A percentile compares a stretch with the other conserved stretches of the same genome.
These are phyloP conservation scores for Reticulitermes speratus DNA, from an alignment of 1,140 invertebrate genomes.

Conservation along the genomic window DNA sequence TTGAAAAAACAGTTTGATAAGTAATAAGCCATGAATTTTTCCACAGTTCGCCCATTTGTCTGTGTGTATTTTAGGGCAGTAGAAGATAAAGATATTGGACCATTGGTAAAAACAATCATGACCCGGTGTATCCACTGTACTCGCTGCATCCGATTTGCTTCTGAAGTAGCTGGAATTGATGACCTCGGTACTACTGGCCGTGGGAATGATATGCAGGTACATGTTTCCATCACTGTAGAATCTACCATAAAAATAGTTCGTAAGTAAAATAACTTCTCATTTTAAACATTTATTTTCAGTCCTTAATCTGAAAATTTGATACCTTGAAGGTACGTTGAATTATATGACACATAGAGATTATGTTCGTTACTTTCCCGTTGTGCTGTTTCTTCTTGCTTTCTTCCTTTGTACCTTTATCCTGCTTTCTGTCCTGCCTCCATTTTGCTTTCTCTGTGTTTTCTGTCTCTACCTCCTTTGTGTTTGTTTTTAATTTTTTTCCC, in stretches of 20 bases:
- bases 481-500: neutral
- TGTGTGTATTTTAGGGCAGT: slow-evolving; percentile 71
- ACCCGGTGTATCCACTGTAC: slow-evolving; percentile 99
- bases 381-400: too few species aligned
- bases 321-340: too few species aligned
- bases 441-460: too few species aligned
- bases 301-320: too few species aligned
- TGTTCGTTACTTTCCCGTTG: too few species aligned
- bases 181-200: slow-evolving; percentile 96
- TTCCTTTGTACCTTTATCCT: too few species aligned
- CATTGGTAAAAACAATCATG: slow-evolving; percentile 99
- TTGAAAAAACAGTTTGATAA: too few species aligned
- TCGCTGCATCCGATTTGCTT: slow-evolving; percentile 94
- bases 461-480: neutral
- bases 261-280: neutral
- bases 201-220: slow-evolving; percentile 90
- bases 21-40: too few species aligned
- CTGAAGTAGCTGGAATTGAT: slow-evolving; percentile 96
- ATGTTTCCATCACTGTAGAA: neutral
- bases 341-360: too few species aligned
- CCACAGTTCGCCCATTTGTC: too few species aligned
- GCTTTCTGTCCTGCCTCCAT: too few species aligned
- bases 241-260: neutral
- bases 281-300: too few species aligned
- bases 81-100: slow-evolving; percentile 99